phyloP scores from a whole-genome alignment of 2,113 vertebrate species.

The Hypanus sabinus region DNA sequence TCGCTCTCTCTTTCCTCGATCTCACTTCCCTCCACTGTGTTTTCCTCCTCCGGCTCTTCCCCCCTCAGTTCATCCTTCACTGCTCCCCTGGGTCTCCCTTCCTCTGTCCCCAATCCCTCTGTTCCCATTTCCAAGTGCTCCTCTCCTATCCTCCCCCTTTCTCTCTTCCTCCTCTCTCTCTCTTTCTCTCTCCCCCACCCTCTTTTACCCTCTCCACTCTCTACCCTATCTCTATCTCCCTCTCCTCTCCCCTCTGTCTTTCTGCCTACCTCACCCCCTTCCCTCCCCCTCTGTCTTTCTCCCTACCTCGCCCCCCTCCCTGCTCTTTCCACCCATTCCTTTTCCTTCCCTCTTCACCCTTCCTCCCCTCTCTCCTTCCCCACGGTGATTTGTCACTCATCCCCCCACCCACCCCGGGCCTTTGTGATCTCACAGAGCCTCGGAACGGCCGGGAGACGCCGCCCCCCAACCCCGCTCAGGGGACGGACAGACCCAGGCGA shows the following conservation, averaged over 20 bases:
- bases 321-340: neutral
- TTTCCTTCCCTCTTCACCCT: neutral
- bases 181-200: neutral
- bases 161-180: neutral
- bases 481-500: too few species aligned
- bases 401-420: neutral
- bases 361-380: neutral
- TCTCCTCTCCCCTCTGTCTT: neutral
- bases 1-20: neutral
- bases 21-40: neutral
- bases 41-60: neutral
- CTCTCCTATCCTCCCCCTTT: neutral
- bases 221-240: neutral
- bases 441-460: neutral
- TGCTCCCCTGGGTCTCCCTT: too few species aligned
- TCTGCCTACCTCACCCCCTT: too few species aligned
- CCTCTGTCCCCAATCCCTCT: too few species aligned
- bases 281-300: accelerated
- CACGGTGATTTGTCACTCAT: neutral
- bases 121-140: too few species aligned
- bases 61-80: too few species aligned
- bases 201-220: neutral
- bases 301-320: neutral
- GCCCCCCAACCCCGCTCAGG: too few species aligned
- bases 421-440: neutral